These are phyloP conservation scores for Whitmania pigra DNA, from an alignment of 1,140 invertebrate genomes.

Conservation along the genomic window DNA sequence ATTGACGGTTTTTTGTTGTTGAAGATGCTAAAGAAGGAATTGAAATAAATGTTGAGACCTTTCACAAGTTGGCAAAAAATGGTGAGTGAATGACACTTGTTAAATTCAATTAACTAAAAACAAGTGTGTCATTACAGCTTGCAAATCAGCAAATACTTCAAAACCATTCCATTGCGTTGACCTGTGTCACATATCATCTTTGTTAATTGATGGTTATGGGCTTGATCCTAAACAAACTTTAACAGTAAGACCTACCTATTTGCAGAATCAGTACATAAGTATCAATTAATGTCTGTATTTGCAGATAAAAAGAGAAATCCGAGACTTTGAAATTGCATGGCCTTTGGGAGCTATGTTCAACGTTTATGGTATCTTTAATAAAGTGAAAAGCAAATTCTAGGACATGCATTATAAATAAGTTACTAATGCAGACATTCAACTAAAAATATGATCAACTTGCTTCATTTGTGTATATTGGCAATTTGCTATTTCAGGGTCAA, in stretches of 20 bases:
- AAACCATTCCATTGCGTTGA: slow-evolving; percentile 7
- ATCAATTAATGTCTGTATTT: background rate
- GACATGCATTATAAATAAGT: no score
- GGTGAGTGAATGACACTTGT: background rate
- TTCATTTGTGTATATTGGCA: no score
- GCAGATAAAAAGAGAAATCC: background rate
- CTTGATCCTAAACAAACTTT: background rate
- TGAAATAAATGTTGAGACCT: background rate
- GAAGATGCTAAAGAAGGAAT: background rate
- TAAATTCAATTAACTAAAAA: background rate
- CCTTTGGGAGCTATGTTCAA: slow-evolving; percentile 2
- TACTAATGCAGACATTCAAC: no score
- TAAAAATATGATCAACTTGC: no score
- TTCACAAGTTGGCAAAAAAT: background rate
- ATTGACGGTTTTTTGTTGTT: background rate
- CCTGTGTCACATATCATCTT: slow-evolving; percentile 2
- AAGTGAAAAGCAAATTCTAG: no score
- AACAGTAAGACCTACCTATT: background rate
- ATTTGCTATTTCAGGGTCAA: no score
- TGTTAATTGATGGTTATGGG: background rate
- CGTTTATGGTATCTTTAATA: background rate
- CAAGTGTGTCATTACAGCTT: background rate
- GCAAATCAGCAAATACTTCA: background rate
- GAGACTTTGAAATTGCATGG: background rate
- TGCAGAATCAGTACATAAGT: background rate